Conservation (phyloP, 2,113 vertebrate species). For the Amblyopsis rosae region DNA sequence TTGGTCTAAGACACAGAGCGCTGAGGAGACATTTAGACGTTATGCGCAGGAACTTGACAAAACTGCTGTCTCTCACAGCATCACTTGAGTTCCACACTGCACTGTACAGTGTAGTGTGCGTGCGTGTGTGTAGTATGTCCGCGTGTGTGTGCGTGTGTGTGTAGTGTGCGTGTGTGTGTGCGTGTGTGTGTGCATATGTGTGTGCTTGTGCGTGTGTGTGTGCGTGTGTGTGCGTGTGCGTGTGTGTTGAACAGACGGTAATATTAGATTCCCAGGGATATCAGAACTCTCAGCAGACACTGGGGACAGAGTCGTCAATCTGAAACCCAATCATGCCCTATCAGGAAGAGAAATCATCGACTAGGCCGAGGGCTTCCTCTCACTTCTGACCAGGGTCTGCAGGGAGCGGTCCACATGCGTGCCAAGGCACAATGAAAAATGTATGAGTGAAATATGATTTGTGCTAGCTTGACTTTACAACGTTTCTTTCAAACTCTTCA, state of each 20-base stretch:
- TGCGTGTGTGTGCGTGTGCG: conserved; percentile 14
- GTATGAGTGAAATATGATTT: conserved; percentile 66
- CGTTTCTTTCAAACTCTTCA: conserved; percentile 26
- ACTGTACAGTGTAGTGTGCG: conserved; percentile 30
- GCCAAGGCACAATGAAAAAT: conserved; percentile 59
- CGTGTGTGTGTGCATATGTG: conserved; percentile 24
- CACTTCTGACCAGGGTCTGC: conserved; percentile 9
- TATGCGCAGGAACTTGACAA: conserved; percentile 21
- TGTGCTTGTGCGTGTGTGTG: conserved; percentile 14
- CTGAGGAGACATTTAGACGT: conserved; percentile 8
- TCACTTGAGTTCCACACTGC: conserved; percentile 15
- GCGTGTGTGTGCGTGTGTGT: conserved; percentile 19
- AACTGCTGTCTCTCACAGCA: conserved; percentile 24
- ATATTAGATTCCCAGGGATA: conserved; percentile 72
- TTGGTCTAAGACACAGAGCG: conserved; percentile 26
- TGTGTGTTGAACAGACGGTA: conserved; percentile 51
- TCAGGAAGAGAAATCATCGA: conserved; percentile 64
- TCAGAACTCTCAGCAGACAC: conserved; percentile 47
- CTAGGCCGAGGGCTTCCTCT: conserved; percentile 61
- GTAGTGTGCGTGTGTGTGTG: conserved; percentile 10
- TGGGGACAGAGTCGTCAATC: conserved; percentile 71
- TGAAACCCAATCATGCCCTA: conserved; percentile 71
- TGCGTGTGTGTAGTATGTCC: conserved; percentile 20
- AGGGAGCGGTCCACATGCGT: conserved; percentile 39
- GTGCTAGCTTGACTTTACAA: conserved; percentile 37